Conservation (phyloP, 2,888 invertebrate genomes). For the Drosophila quasianomalipes region DNA sequence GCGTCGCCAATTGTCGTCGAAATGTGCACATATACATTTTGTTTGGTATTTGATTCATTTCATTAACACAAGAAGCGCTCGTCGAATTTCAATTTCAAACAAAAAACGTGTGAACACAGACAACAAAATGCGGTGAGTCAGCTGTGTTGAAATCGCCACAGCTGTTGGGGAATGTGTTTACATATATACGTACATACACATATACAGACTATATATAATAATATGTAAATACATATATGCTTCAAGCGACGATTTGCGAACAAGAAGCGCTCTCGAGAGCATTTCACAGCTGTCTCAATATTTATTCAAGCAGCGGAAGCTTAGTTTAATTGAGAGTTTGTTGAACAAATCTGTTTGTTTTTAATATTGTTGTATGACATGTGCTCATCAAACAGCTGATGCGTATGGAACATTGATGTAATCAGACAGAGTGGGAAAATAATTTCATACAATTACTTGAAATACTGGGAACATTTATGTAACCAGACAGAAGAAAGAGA, state of each 20-base stretch:
- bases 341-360: background rate
- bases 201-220: background rate
- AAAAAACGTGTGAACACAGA: conserved; percentile 63
- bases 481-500: background rate
- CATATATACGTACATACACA: background rate
- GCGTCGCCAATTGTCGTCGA: conserved; percentile 32
- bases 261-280: background rate
- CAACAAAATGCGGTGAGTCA: conserved; percentile 46
- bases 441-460: background rate
- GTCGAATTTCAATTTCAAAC: conserved; percentile 62
- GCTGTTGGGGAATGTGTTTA: conserved; percentile 5
- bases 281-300: conserved; percentile 10
- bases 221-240: background rate
- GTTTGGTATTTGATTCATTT: conserved; percentile 32
- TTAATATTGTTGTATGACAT: background rate
- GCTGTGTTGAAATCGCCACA: conserved; percentile 23
- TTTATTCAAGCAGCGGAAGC: conserved; percentile 7
- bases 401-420: background rate
- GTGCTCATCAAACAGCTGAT: background rate
- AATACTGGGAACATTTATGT: background rate
- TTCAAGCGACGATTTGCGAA: background rate
- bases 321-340: background rate
- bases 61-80: conserved; percentile 48
- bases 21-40: conserved; percentile 16
- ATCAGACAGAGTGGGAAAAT: background rate